Evolutionary conservation across 2,888 invertebrate species (phyloP), one percentile per base, ranked within the genome.

Genomic region (Heliconius hortense): DNA sequence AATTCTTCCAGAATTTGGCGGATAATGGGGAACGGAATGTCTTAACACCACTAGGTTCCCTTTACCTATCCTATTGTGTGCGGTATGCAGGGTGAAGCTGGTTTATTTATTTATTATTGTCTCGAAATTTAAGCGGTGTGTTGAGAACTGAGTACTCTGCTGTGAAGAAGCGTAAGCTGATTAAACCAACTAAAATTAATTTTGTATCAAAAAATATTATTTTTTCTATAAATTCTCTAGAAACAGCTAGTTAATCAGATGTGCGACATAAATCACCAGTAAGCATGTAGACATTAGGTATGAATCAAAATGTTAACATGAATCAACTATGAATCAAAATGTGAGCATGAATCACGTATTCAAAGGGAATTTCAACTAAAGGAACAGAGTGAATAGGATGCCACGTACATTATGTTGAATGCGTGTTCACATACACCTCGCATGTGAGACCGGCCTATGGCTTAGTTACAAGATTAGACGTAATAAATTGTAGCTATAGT

Each of bases 311-410:
- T 26, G 59, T 24, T 24, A 59, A 59, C 62, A 63, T 31, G 31
- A 31, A 63, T 63, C 62, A 63, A 18, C 18, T 63, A 63, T 63
- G 62, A 31, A 63, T 63, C 62, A 63, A 63, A 63, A 63, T 63
- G 63, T 63, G 4, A 63, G n/a, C 63, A 35, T 63, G 63, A 63
- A 63, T 63, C 63, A 63, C 67, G 48, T 48, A 48, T 26, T 67
- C 67, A 67, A 48, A 67, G 67, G 67, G 48, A 67, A 48, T 48
- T 67, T 48, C 67, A 48, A 67, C 67, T 43, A 43, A 63, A 67
- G 67, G 67, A 48, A 28, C 48, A 48, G 26, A 26, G 43, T 67
- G 67, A 48, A 67, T 67, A 67, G 63, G 35, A 63, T n/a, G 28
- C 35, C 63, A 63, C 63, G 63, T 63, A 31, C 63, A 63, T 63